A percentile compares a stretch with the other conserved stretches of the same genome.
Evolutionary conservation across 2,113 vertebrate genomes (phyloP).

Genomic region (Petrocephalus zakoni): DNA sequence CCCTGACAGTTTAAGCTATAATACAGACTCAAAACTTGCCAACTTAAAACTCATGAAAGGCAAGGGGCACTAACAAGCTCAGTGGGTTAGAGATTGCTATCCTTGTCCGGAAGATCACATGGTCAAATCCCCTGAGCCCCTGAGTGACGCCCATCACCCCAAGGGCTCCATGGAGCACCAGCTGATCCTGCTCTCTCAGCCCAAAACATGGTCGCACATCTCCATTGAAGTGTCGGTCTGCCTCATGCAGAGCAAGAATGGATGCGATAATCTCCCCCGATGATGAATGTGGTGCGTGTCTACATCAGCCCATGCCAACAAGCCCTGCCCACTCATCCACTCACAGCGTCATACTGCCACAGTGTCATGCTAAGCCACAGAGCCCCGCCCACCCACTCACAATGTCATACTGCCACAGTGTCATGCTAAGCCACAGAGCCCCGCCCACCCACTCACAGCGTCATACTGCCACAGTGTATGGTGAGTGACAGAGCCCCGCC

Average conservation of each 20-base stretch:
- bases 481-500: too few species aligned
- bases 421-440: neutral
- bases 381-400: too few species aligned
- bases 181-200: neutral
- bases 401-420: neutral
- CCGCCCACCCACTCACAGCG: too few species aligned
- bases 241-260: too few species aligned
- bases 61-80: neutral
- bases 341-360: neutral
- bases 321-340: too few species aligned
- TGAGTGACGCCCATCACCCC: neutral
- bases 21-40: neutral
- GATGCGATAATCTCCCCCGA: too few species aligned
- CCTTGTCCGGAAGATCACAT: neutral
- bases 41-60: neutral
- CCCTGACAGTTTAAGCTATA: neutral
- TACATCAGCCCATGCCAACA: too few species aligned
- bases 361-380: neutral
- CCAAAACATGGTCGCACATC: neutral
- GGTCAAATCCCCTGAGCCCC: too few species aligned
- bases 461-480: neutral
- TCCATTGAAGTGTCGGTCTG: too few species aligned
- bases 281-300: too few species aligned
- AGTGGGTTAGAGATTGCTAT: neutral
- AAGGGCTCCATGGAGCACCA: neutral